These are phyloP conservation scores for Acanthiza pusilla DNA, from an alignment of 2,797 vertebrate genomes.

Conservation along the genomic window DNA sequence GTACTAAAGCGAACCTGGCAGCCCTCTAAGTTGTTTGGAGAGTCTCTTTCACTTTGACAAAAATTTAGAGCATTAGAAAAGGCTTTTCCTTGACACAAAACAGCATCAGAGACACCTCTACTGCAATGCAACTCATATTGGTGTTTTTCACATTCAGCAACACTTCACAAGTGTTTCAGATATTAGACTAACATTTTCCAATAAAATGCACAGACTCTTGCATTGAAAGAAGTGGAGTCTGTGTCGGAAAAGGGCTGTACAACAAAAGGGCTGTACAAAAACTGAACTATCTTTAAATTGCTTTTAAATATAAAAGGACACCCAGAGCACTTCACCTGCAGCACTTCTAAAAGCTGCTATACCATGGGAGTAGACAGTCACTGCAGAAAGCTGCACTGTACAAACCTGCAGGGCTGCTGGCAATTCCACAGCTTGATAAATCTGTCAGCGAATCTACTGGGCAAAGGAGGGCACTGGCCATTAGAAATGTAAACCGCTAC, in stretches of 20 bases:
- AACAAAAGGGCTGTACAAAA: not conserved
- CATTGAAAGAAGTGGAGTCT: not conserved
- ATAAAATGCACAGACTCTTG: not conserved
- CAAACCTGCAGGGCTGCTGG: not conserved
- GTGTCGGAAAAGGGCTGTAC: not conserved
- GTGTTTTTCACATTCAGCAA: not conserved
- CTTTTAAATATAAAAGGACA: not conserved
- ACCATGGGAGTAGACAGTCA: not conserved
- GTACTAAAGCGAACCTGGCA: not conserved
- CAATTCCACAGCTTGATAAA: not conserved
- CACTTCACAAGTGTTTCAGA: not conserved
- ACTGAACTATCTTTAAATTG: not conserved
- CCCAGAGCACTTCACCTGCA: not conserved
- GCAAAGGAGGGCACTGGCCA: not conserved
- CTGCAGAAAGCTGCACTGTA: not conserved
- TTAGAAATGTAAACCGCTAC: not conserved
- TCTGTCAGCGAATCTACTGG: not conserved
- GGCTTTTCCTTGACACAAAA: not conserved
- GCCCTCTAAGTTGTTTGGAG: not conserved
- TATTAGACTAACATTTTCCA: not conserved
- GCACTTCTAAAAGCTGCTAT: not conserved
- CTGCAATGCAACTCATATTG: not conserved
- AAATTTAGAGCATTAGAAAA: not conserved
- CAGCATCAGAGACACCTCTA: not conserved
- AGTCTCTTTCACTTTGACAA: not conserved